Conservation (phyloP, 2,888 invertebrate genomes). For the Caenorhabditis drosophilae region DNA sequence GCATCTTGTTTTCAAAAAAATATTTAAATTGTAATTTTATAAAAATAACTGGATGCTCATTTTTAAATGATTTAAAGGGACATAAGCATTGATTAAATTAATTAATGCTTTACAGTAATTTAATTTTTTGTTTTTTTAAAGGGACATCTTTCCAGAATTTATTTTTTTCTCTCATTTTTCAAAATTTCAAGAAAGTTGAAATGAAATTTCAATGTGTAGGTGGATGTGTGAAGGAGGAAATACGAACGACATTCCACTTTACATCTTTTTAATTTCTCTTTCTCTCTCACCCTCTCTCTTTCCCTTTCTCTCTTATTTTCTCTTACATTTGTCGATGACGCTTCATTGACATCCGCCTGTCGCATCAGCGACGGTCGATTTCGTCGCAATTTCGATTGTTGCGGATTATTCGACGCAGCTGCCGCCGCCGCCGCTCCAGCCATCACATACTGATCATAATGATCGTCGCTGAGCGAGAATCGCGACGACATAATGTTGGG, state of each 20-base stretch:
- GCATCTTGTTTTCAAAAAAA: no score
- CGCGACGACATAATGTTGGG: constrained; percentile 35
- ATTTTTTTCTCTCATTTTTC: no score
- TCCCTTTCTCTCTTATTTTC: neutral
- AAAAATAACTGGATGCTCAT: no score
- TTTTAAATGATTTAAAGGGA: no score
- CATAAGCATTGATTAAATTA: no score
- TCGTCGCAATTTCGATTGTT: constrained; percentile 47
- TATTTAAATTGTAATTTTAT: no score
- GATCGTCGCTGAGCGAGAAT: constrained; percentile 75
- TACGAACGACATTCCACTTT: no score
- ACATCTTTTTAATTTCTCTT: neutral
- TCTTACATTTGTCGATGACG: constrained; percentile 2
- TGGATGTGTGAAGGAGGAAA: no score
- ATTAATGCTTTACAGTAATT: no score
- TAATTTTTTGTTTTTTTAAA: no score
- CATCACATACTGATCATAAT: constrained; percentile 86
- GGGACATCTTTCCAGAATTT: no score
- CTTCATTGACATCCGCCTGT: constrained; percentile 61
- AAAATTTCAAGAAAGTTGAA: neutral
- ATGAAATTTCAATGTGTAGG: no score
- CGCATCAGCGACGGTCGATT: constrained; percentile 67
- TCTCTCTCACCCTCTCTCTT: neutral
- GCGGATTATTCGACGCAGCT: constrained; percentile 9
- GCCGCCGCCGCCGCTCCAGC: constrained; percentile 36